phyloP scores from a whole-genome alignment of 1,140 invertebrate genomes.

The Drosophila kikkawai region DNA sequence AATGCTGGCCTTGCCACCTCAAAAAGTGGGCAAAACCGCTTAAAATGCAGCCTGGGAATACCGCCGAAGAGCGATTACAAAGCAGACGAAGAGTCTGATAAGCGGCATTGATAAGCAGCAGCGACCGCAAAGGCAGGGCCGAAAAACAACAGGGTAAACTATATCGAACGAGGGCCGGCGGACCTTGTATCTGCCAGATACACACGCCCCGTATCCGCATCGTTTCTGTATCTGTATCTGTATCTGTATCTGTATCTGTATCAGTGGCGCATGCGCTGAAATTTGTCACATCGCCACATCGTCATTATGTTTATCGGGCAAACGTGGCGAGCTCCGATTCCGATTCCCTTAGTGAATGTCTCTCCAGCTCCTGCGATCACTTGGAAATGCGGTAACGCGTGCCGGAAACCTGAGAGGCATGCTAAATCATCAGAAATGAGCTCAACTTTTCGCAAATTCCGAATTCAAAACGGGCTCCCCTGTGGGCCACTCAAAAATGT shows the following conservation, averaged over 20 bases:
- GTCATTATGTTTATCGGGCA: constrained; percentile 24
- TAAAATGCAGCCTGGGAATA: constrained; percentile 59
- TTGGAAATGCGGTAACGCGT: constrained; percentile 53
- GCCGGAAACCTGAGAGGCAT: constrained; percentile 55
- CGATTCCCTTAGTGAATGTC: background rate
- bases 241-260: constrained; percentile 1
- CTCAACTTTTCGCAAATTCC: constrained; percentile 20
- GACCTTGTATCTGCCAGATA: constrained; percentile 23
- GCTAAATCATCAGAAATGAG: constrained; percentile 46
- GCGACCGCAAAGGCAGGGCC: constrained; percentile 5
- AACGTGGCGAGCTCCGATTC: constrained; percentile 12
- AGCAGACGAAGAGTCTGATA: constrained; percentile 18
- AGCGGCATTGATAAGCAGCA: constrained; percentile 15
- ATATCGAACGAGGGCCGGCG: constrained; percentile 5
- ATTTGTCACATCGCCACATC: constrained; percentile 31
- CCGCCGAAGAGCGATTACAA: constrained; percentile 13
- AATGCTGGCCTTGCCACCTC: constrained; percentile 17
- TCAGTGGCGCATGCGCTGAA: constrained; percentile 34
- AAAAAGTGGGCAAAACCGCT: constrained; percentile 30
- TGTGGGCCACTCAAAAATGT: constrained; percentile 14
- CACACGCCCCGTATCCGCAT: constrained; percentile 4
- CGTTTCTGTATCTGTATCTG: background rate
- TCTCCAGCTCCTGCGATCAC: constrained; percentile 7
- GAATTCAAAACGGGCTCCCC: constrained; percentile 12
- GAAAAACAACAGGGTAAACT: background rate